These are phyloP conservation scores for Lymantria monacha DNA, from an alignment of 2,888 invertebrate species.

Conservation along the genomic window DNA sequence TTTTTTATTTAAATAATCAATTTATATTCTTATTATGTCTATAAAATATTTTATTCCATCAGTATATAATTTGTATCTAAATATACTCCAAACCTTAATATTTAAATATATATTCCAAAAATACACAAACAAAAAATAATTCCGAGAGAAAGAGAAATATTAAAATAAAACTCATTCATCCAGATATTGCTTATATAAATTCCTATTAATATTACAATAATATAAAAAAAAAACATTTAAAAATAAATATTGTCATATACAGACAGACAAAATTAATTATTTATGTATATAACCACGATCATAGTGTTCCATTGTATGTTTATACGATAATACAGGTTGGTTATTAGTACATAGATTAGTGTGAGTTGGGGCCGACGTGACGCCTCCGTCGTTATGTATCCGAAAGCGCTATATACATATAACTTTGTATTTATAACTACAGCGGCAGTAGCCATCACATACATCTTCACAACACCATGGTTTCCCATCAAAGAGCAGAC, in stretches of 20 bases:
- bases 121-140: no score
- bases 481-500: conserved; percentile 33
- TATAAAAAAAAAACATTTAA: neutral
- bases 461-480: conserved; percentile 25
- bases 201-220: no score
- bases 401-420: neutral
- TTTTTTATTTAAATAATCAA: no score
- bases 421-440: neutral
- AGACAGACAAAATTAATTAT: neutral
- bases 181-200: no score
- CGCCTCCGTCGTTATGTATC: neutral
- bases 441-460: conserved; percentile 14
- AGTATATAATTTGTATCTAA: no score
- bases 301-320: neutral
- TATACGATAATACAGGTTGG: neutral
- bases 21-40: no score
- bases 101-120: no score
- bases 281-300: neutral
- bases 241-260: neutral
- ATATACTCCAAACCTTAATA: no score
- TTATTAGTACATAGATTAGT: neutral
- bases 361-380: neutral
- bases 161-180: no score
- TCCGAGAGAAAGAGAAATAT: no score
- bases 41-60: no score